Base-by-base conservation (phyloP, 2,113 vertebrate genomes). In the Scomber colias region DNA sequence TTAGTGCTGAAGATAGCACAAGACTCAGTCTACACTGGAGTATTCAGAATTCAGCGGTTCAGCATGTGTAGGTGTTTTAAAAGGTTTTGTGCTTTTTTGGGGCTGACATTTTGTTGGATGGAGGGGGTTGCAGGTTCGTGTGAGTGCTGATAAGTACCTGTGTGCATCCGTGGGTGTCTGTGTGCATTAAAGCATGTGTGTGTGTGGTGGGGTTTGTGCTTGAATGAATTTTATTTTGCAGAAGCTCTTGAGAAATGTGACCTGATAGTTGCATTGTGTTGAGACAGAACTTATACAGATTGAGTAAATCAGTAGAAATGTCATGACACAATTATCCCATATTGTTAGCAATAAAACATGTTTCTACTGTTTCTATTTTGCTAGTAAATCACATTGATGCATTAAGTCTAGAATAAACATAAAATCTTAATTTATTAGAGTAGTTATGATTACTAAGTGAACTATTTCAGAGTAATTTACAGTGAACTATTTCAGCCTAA, bases 1-100 rank as follows among this genome's bases (percentile, higher is more conserved):
- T 83, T 71, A 76, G 50, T 45, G 81, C 84, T 72, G 79, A 82
- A 82, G 88, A 80, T 76, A 87, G 83, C 80, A 83, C 4, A 10
- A 72, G 61, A 63, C 62, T 67, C 40, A 45, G 14, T 30, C 68
- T 64, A n/a, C 76, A 63, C 70, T 59, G 45, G 75, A 50, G 54
- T 21, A 45, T 54, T 71, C 44, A 73, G 56, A 71, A 54, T 51
- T 40, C 35, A 40, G 35, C 2, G 35, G 35, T 40, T 54, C 53
- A 54, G 53, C 53, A 54, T 54, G 17, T 66, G 27, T 11, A 11
- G 8, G 17, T 1, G 31, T 51, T 59, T 53, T 62, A 8, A 31
- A 48, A 16, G 2, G 45, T 77, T 46, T 51, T 54, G 7, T 55
- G 16, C 10, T 14, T 35, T 50, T 71, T 24, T n/a, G 14, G 16